Percentiles rank a stretch among this genome's conserved stretches.
Conservation (phyloP, 2,888 invertebrate genomes). For the Agrilus biguttatus region DNA sequence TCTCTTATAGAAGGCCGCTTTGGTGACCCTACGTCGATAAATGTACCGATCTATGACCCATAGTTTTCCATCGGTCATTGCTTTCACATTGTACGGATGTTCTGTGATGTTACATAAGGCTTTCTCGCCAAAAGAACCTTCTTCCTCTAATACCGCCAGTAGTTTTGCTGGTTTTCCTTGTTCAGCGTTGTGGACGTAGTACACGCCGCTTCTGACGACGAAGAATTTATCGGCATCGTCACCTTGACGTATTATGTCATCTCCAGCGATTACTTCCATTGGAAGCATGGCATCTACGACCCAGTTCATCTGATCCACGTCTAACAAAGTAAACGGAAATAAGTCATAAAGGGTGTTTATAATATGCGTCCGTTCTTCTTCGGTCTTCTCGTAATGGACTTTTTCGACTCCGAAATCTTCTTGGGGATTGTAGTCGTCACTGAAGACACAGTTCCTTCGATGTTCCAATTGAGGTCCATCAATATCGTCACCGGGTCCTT, state of each 20-base stretch:
- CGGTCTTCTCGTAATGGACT: slow-evolving; percentile 79
- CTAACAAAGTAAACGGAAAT: slow-evolving; percentile 78
- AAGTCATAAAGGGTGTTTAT: slow-evolving; percentile 73
- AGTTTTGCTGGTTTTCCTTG: slow-evolving; percentile 22
- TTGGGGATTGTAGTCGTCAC: slow-evolving; percentile 90
- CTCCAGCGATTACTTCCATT: slow-evolving; percentile 62
- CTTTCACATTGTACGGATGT: slow-evolving; percentile 74
- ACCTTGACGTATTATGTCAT: slow-evolving; percentile 78
- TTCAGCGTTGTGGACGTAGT: slow-evolving; percentile 50
- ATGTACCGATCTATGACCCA: slow-evolving; percentile 86
- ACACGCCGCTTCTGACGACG: slow-evolving; percentile 76
- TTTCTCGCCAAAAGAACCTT: slow-evolving; percentile 82
- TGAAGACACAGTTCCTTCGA: slow-evolving; percentile 78
- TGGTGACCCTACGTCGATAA: slow-evolving; percentile 54
- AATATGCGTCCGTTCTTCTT: slow-evolving; percentile 71
- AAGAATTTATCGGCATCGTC: slow-evolving; percentile 95
- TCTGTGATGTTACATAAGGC: slow-evolving; percentile 94
- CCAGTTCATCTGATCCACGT: slow-evolving; percentile 70
- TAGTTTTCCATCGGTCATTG: slow-evolving; percentile 47
- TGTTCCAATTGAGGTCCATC: slow-evolving; percentile 26
- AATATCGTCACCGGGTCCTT: slow-evolving; percentile 7
- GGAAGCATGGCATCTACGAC: slow-evolving; percentile 94
- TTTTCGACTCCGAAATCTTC: slow-evolving; percentile 71
- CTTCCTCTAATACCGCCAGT: slow-evolving; percentile 71
- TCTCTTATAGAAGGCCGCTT: slow-evolving; percentile 86